A percentile compares a stretch with the other conserved stretches of the same genome.
Evolutionary conservation across 2,113 vertebrate species (phyloP).

Genomic region (Leucopsar rothschildi): DNA sequence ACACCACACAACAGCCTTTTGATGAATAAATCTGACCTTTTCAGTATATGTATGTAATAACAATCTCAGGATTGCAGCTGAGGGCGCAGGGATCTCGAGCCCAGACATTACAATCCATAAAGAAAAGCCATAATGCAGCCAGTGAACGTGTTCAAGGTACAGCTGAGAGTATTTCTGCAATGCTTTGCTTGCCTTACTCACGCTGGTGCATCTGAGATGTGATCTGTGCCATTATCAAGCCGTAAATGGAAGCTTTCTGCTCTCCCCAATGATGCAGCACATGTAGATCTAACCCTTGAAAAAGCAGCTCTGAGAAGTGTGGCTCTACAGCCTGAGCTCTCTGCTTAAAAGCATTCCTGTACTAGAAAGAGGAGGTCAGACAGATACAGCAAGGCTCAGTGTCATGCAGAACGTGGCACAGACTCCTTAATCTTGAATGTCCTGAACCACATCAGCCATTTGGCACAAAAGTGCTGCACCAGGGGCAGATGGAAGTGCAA

Average conservation of each 20-base stretch:
- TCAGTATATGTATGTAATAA: not conserved
- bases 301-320: not conserved
- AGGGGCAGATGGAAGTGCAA: not conserved
- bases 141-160: not conserved
- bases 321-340: not conserved
- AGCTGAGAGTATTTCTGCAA: not conserved
- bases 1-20: not conserved
- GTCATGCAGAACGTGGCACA: not conserved
- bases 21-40: not conserved
- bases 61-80: not conserved
- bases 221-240: not conserved
- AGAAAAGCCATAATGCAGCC: not conserved
- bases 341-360: conserved; percentile 14
- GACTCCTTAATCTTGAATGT: not conserved
- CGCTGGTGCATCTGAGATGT: not conserved
- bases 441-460: not conserved
- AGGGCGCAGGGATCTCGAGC: not conserved
- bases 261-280: not conserved
- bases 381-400: not conserved
- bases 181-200: not conserved
- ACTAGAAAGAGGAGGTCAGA: not conserved
- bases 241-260: not conserved
- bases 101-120: not conserved
- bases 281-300: not conserved
- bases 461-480: not conserved